Conservation (phyloP, 2,113 vertebrate genomes). For the Pantherophis guttatus region DNA sequence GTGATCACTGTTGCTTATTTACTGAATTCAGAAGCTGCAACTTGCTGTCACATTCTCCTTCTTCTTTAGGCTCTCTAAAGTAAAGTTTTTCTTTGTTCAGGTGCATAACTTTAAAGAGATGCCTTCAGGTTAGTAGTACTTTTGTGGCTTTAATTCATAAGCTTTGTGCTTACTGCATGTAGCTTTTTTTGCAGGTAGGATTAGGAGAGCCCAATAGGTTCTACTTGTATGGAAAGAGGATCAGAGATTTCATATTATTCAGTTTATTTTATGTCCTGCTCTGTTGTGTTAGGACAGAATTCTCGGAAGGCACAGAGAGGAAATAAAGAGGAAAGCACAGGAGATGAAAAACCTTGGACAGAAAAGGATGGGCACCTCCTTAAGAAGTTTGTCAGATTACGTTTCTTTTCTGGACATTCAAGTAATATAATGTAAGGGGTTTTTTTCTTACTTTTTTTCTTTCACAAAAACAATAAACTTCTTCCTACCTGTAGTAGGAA, state of each 20-base stretch:
- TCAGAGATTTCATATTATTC: not conserved
- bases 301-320: conserved; percentile 55
- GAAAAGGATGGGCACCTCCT: conserved; percentile 56
- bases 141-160: not conserved
- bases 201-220: not conserved
- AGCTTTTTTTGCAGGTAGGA: not conserved
- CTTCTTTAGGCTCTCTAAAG: conserved; percentile 18
- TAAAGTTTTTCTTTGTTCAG: conserved; percentile 27
- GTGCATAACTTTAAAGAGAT: rapidly evolving
- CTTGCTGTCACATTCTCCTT: not conserved
- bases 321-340: conserved; percentile 10
- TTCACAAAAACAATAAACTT: not conserved
- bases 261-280: not conserved
- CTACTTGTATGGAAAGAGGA: not conserved
- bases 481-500: not conserved
- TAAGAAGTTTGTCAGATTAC: conserved; percentile 57
- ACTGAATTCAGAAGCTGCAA: conserved; percentile 5
- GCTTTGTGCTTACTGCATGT: not conserved
- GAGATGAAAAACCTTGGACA: conserved; percentile 43
- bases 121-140: not conserved
- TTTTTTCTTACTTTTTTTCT: not conserved
- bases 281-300: conserved; percentile 45
- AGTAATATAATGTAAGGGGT: conserved; percentile 59
- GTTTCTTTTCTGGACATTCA: conserved; percentile 57
- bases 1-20: conserved; percentile 15